Conservation (phyloP, 2,888 invertebrate genomes). For the Apomyelois bistriatella region DNA sequence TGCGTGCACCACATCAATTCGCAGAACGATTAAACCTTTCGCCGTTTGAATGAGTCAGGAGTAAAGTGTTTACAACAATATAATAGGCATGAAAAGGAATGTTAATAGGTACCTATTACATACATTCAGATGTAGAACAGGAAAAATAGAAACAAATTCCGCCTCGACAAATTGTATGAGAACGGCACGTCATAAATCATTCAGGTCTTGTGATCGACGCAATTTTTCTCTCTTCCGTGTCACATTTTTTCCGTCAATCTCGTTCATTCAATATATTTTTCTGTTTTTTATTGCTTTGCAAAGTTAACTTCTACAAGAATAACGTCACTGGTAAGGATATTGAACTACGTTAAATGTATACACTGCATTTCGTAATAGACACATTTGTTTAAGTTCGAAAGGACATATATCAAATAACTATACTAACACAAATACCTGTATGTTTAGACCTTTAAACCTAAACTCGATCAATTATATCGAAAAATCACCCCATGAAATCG, state of each 20-base stretch:
- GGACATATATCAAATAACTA: too few relatives aligned
- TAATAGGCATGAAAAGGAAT: neutral
- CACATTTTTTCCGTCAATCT: constrained; percentile 16
- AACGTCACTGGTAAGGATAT: too few relatives aligned
- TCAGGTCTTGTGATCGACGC: constrained; percentile 20
- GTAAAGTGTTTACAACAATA: constrained; percentile 5
- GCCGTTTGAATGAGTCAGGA: constrained; percentile 18
- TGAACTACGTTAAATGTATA: too few relatives aligned
- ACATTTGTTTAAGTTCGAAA: too few relatives aligned
- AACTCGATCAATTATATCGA: too few relatives aligned
- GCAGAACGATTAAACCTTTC: constrained; percentile 19
- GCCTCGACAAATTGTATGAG: neutral
- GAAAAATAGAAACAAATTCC: constrained; percentile 18
- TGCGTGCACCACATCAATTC: constrained; percentile 5
- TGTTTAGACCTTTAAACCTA: too few relatives aligned
- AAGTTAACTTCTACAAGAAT: too few relatives aligned
- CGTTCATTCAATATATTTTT: constrained; percentile 4
- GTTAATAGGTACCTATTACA: neutral
- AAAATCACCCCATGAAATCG: too few relatives aligned
- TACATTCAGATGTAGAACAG: constrained; percentile 16
- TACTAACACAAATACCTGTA: too few relatives aligned
- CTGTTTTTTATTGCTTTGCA: neutral
- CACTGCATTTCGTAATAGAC: too few relatives aligned
- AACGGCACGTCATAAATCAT: constrained; percentile 21
- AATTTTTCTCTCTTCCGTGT: constrained; percentile 19